phyloP scores from a whole-genome alignment of 2,797 vertebrate species.

The Darevskia nairensis region DNA sequence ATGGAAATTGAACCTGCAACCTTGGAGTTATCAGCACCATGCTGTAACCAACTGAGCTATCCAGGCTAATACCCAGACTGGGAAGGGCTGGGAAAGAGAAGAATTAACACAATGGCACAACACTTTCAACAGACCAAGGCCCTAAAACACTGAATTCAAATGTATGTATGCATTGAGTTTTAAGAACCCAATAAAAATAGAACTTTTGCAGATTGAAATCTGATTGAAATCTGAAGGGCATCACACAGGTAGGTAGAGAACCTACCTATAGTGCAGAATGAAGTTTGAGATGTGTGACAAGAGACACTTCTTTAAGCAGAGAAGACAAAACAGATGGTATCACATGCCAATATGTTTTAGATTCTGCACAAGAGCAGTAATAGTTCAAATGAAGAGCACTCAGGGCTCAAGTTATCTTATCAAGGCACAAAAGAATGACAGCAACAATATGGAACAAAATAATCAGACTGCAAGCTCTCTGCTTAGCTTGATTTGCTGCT shows the following conservation, averaged over 20 bases:
- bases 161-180: neutral
- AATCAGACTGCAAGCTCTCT: conserved; percentile 37
- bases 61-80: neutral
- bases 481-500: conserved; percentile 51
- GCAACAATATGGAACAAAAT: conserved; percentile 39
- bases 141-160: neutral
- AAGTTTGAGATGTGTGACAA: conserved; percentile 29
- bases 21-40: too few species aligned
- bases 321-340: conserved; percentile 34
- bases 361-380: conserved; percentile 41
- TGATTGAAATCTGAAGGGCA: conserved; percentile 10
- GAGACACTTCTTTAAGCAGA: conserved; percentile 37
- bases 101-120: neutral
- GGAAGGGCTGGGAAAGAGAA: neutral
- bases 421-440: conserved; percentile 48
- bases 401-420: conserved; percentile 45
- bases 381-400: conserved; percentile 55
- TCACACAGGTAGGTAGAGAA: conserved; percentile 41
- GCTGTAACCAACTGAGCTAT: too few species aligned
- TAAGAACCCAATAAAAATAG: conserved; percentile 3
- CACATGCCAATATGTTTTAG: neutral
- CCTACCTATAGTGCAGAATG: conserved; percentile 4
- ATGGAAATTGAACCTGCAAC: too few species aligned
- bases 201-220: conserved; percentile 36
- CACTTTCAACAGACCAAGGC: conserved; percentile 23